Evolutionary conservation across 1,140 invertebrate genomes (phyloP).

Genomic region (Ooceraea biroi): DNA sequence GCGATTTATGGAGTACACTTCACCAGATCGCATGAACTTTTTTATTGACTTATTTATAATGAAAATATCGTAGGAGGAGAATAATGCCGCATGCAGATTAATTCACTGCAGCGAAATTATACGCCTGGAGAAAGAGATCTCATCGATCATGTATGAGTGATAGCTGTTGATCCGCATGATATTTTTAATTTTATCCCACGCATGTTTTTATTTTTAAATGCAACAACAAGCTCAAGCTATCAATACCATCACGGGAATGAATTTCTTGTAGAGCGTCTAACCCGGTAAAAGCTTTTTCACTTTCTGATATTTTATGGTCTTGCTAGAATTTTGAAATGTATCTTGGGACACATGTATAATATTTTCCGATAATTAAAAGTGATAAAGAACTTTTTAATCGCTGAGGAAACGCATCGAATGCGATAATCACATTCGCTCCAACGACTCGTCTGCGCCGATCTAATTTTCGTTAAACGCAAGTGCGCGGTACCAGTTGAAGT

Average conservation of each 20-base stretch:
- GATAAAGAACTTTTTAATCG: not conserved
- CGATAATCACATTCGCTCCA: not conserved
- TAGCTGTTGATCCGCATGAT: constrained; percentile 1
- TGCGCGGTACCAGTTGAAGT: constrained; percentile 8
- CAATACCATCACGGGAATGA: no score
- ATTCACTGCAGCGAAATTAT: constrained; percentile 24
- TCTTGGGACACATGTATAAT: no score
- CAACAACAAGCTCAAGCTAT: no score
- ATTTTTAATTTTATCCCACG: no score
- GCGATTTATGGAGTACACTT: not conserved
- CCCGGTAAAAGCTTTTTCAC: no score
- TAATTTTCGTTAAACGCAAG: constrained; percentile 12
- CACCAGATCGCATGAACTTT: not conserved
- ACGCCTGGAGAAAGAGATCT: constrained; percentile 3
- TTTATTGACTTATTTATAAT: constrained; percentile 24
- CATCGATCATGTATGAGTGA: not conserved
- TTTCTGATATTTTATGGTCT: no score
- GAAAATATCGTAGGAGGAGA: constrained; percentile 35
- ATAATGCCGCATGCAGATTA: not conserved
- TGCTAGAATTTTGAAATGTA: no score
- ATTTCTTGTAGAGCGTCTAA: no score
- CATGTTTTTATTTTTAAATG: no score
- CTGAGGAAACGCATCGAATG: not conserved
- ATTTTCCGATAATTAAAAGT: no score
- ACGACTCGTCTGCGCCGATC: not conserved